These are phyloP conservation scores for Megaceryle torquata DNA, from an alignment of 2,113 vertebrate species.

Conservation along the genomic window DNA sequence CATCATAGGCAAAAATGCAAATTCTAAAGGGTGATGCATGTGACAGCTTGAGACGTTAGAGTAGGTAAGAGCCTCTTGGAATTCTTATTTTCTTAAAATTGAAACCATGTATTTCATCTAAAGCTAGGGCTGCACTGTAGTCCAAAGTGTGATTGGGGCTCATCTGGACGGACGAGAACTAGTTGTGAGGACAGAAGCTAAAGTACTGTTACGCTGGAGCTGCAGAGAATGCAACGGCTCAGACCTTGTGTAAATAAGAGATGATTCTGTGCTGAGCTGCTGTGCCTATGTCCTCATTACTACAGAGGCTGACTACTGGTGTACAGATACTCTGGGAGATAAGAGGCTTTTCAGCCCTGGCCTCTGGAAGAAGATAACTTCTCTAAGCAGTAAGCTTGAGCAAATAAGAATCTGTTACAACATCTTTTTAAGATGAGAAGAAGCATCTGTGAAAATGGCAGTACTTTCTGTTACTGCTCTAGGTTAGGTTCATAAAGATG, in stretches of 20 bases:
- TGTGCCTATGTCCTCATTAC: not conserved
- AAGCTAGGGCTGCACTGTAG: not conserved
- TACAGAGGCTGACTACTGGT: not conserved
- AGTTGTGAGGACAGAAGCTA: not conserved
- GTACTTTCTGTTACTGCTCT: not conserved
- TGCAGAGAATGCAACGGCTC: not conserved
- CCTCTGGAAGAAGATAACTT: not conserved
- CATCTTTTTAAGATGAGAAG: not conserved
- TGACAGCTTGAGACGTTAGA: not conserved
- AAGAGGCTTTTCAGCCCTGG: conserved; percentile 2
- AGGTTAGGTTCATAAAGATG: not conserved
- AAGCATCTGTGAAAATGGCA: not conserved
- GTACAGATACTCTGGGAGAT: not conserved
- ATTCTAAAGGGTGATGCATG: not conserved
- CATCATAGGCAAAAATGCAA: not conserved
- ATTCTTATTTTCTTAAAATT: not conserved
- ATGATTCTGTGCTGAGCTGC: not conserved
- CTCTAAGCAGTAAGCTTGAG: not conserved
- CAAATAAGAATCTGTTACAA: not conserved
- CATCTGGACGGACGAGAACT: not conserved
- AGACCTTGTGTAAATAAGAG: not conserved
- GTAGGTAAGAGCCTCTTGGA: not conserved
- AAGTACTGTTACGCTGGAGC: not conserved
- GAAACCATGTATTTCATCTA: not conserved
- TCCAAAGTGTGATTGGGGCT: not conserved